Percentiles rank a stretch among this genome's conserved stretches.
phyloP scores from a whole-genome alignment of 1,140 invertebrate species.

The Aphelenchoides fujianensis region DNA sequence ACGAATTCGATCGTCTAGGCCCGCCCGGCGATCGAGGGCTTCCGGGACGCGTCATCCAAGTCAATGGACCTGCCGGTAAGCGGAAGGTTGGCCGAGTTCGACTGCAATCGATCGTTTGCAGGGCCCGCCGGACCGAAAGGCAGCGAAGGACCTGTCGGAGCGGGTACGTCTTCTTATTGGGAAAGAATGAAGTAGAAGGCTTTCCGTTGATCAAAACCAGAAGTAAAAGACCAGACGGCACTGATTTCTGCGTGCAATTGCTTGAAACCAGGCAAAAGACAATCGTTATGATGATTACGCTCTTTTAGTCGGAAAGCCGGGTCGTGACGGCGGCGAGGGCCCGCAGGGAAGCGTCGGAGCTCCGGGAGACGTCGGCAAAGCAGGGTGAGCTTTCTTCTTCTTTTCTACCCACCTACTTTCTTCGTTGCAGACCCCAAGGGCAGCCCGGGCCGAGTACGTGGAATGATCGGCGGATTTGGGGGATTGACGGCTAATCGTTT shows the following conservation, averaged over 20 bases:
- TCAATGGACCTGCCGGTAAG: conserved; percentile 61
- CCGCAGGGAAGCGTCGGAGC: conserved; percentile 45
- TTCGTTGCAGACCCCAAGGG: conserved; percentile 47
- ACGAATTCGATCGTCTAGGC: conserved; percentile 46
- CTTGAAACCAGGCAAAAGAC: too few relatives aligned
- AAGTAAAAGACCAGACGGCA: too few relatives aligned
- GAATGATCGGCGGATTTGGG: neutral
- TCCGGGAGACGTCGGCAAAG: conserved; percentile 39
- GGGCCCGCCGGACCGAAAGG: conserved; percentile 4
- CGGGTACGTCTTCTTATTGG: too few relatives aligned
- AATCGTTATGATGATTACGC: too few relatives aligned
- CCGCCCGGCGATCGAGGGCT: conserved; percentile 46
- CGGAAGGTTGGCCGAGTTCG: conserved; percentile 23
- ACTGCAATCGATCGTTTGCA: neutral
- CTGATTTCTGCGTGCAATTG: too few relatives aligned
- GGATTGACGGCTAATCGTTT: neutral
- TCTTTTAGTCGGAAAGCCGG: conserved; percentile 17
- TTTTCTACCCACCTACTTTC: neutral
- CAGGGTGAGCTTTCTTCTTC: neutral
- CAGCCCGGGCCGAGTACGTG: conserved; percentile 44
- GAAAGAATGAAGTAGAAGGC: too few relatives aligned
- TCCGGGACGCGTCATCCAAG: conserved; percentile 50
- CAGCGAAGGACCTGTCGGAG: too few relatives aligned
- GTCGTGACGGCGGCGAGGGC: conserved; percentile 39
- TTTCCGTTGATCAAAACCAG: too few relatives aligned